A percentile compares a stretch with the other conserved stretches of the same genome.
Conservation (phyloP, 1,140 invertebrate genomes). For the Acromyrmex echinatior region DNA sequence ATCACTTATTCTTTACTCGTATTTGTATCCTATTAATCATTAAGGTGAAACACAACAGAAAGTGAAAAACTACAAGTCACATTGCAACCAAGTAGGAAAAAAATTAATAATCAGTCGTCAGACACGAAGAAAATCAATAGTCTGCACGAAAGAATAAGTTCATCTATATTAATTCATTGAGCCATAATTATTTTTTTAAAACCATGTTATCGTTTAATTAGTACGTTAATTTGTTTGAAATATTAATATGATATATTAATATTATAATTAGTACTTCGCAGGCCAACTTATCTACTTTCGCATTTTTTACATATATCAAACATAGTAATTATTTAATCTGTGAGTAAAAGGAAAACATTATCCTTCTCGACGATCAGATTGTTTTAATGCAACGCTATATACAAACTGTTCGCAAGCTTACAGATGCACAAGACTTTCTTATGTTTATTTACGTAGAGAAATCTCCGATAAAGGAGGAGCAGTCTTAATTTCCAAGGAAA, state of each 20-base stretch:
- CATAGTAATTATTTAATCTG: constrained; percentile 28
- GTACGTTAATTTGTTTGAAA: neutral
- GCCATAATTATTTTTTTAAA: neutral
- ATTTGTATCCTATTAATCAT: neutral
- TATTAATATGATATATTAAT: neutral
- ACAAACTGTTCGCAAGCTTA: neutral
- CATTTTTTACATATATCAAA: neutral
- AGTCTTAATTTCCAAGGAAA: constrained; percentile 37
- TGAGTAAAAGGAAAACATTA: constrained; percentile 4
- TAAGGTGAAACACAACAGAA: neutral
- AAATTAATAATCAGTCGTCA: constrained; percentile 13
- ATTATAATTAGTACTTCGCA: neutral
- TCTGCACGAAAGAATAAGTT: neutral
- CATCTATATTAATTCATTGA: neutral
- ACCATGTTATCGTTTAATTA: neutral
- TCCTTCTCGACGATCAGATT: neutral
- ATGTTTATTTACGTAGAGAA: neutral
- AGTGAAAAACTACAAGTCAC: constrained; percentile 5
- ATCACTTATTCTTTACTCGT: neutral
- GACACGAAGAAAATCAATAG: neutral
- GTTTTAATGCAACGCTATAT: neutral
- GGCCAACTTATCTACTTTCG: neutral
- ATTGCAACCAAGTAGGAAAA: constrained; percentile 2
- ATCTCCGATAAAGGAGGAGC: neutral
- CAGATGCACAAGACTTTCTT: neutral